Evolutionary conservation across 2,888 invertebrate genomes (phyloP).

Genomic region (Trypoxylon attenuatum): DNA sequence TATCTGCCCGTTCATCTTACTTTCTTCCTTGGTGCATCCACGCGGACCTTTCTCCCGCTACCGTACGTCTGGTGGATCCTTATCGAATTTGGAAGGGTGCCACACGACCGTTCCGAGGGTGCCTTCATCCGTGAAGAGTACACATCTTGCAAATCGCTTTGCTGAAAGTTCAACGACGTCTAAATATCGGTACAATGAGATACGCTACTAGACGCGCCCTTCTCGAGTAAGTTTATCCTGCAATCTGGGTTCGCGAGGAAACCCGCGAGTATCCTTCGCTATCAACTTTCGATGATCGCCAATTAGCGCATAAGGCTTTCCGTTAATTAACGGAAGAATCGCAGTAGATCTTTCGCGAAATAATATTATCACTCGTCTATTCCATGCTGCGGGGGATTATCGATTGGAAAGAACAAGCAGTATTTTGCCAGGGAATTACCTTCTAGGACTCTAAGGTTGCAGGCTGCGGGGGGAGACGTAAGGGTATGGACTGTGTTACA

Average conservation of each 20-base stretch:
- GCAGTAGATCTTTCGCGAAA: too few relatives aligned
- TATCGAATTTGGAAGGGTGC: slow-evolving; percentile 52
- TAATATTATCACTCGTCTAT: slow-evolving; percentile 21
- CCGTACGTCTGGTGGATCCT: slow-evolving; percentile 34
- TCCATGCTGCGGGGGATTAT: slow-evolving; percentile 4
- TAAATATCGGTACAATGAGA: slow-evolving; percentile 30
- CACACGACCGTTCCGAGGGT: slow-evolving; percentile 32
- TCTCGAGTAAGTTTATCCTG: not conserved
- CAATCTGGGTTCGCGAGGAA: too few relatives aligned
- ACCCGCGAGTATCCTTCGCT: too few relatives aligned
- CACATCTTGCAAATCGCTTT: slow-evolving; percentile 42
- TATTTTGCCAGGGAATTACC: slow-evolving; percentile 19
- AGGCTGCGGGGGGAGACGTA: slow-evolving; percentile 25
- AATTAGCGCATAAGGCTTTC: too few relatives aligned
- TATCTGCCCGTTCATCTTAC: slow-evolving; percentile 43
- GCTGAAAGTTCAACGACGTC: slow-evolving; percentile 31
- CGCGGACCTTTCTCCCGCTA: slow-evolving; percentile 4
- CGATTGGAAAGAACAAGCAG: slow-evolving; percentile 26
- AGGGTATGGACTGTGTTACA: slow-evolving; percentile 33
- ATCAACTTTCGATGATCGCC: slow-evolving; percentile 10
- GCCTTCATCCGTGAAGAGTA: slow-evolving; percentile 30
- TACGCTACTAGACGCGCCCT: too few relatives aligned
- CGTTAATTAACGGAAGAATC: too few relatives aligned
- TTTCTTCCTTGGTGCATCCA: slow-evolving; percentile 34
- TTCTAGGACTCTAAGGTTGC: slow-evolving; percentile 6